Percentiles rank a stretch among this genome's conserved stretches.
Conservation (phyloP, 2,888 invertebrate genomes). For the Embidobia sp. region DNA sequence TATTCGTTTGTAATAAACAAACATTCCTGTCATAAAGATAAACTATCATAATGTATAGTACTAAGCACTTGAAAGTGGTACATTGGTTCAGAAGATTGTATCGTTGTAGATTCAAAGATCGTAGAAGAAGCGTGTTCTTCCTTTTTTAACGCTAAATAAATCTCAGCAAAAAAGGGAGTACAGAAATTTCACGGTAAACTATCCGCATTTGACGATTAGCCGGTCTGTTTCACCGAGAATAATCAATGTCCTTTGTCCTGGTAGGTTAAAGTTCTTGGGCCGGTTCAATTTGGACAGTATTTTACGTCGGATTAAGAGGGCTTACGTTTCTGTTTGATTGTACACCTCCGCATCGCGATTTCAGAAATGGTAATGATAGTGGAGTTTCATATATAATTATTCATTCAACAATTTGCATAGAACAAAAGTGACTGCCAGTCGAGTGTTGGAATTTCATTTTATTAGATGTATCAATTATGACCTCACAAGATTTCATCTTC, state of each 20-base stretch:
- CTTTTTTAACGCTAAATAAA: constrained; percentile 48
- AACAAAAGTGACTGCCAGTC: constrained; percentile 18
- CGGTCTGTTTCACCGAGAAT: constrained; percentile 69
- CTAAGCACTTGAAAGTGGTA: not conserved
- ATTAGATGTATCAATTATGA: no score
- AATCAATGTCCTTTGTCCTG: constrained; percentile 69
- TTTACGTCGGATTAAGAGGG: constrained; percentile 75
- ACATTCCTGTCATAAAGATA: no score
- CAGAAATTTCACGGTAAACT: constrained; percentile 56
- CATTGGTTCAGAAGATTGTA: constrained; percentile 7
- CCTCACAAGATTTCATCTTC: no score
- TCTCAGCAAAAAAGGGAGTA: constrained; percentile 42
- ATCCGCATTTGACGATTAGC: constrained; percentile 64
- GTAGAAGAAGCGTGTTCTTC: not conserved
- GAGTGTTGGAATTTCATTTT: no score
- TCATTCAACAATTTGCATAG: constrained; percentile 39
- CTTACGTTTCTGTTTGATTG: constrained; percentile 73
- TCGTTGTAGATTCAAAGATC: constrained; percentile 7
- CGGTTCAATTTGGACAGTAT: constrained; percentile 72
- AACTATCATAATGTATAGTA: no score
- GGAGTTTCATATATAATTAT: constrained; percentile 29
- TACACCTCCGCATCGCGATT: constrained; percentile 49
- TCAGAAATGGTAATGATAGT: constrained; percentile 31
- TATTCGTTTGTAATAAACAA: no score
- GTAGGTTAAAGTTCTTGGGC: constrained; percentile 66